phyloP scores from a whole-genome alignment of 2,113 vertebrate genomes.

The Anser brachyrhynchus region DNA sequence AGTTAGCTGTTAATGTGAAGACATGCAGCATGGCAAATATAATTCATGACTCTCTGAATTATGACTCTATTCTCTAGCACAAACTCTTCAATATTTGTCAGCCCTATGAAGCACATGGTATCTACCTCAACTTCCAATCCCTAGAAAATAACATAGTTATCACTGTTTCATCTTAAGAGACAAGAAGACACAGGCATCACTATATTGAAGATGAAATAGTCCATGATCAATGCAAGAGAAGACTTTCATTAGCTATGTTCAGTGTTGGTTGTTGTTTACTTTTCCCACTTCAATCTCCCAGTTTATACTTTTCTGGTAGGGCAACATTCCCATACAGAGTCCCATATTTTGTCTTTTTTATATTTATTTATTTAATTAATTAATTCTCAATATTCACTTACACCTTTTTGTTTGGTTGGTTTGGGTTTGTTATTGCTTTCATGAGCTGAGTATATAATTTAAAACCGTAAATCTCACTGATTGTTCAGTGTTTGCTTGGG shows the following conservation, averaged over 20 bases:
- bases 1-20: conserved; percentile 17
- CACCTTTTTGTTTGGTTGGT: neutral
- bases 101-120: fast-evolving
- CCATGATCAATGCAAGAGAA: neutral
- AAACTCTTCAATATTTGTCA: neutral
- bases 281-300: neutral
- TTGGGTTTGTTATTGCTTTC: neutral
- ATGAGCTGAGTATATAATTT: neutral
- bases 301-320: neutral
- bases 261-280: fast-evolving
- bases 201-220: neutral
- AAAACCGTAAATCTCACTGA: neutral
- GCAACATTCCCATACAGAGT: fast-evolving
- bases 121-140: neutral
- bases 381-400: neutral
- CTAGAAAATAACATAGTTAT: neutral
- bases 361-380: neutral
- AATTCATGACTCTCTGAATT: neutral
- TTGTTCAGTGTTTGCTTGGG: neutral
- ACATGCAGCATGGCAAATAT: neutral
- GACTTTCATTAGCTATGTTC: neutral
- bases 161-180: neutral
- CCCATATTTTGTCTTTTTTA: neutral
- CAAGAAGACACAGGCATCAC: fast-evolving
- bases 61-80: neutral